Evolutionary conservation across 2,888 invertebrate genomes (phyloP), one percentile per base, ranked within the genome.

Genomic region (Gnatocerus cornutus): DNA sequence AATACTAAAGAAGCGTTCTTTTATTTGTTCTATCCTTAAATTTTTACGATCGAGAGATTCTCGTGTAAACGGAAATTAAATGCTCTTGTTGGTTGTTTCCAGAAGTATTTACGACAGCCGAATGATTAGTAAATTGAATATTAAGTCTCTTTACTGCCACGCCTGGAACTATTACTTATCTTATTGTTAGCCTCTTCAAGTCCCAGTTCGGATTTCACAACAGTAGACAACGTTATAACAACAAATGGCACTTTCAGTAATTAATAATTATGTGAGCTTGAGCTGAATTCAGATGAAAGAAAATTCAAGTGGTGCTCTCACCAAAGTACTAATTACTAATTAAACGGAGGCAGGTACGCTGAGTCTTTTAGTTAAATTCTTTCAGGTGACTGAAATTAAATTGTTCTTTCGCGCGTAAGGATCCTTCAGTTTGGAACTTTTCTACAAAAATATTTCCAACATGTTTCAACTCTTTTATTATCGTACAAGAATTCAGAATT

Each of bases 1-100:
- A 71, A 68, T 71, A 68, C 64, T 71, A 63, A 59, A 71, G 56
- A 46, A 53, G 48, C 56, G 63, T 62, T 65, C 43, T 62, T 52
- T 69, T 69, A 66, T 71, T 71, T 71, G 68, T 59, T 68, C 61
- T 59, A 55, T 59, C 53, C 29, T 68, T 55, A 71, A 71, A 68
- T 55, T 68, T 71, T 71, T 61, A 71, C 71, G 68, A 48, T 61
- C 56, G 62, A 58, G 59, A 59, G 56, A 63, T 62, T 69, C 55
- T 43, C 67, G 43, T 59, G 67, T 67, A 58, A 16, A 59, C 41
- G 41, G 52, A 59, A 61, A 59, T 67, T 67, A 58, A 66, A 66
- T 50, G 58, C 33, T 27, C 46, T 58, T 66, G 56, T 66, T 58
- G 56, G 30, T 43, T 55, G 64, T 64, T 45, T 46, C 29, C 37